Base-by-base conservation (phyloP, 1,140 invertebrate genomes). In the Drosophila suzukii region DNA sequence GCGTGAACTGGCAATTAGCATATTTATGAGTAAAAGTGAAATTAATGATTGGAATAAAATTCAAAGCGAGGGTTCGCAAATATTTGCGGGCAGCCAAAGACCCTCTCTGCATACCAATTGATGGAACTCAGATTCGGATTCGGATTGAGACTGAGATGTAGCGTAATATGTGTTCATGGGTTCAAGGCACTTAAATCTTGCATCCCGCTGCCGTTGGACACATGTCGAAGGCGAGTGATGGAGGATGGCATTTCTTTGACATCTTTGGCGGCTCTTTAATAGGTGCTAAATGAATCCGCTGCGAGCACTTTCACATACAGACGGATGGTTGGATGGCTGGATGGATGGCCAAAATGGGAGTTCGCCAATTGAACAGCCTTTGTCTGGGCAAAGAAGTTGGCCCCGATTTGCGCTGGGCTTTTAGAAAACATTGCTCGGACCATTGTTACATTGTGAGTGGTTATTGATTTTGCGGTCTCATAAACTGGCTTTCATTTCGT, bases 11-110 rank as follows among this genome's bases (percentile, higher is more conserved):
- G 43, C 78, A 70, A 89, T 88, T 88, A 88, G 81, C 83, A 88
- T 88, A 88, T 88, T 88, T 80, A 88, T 88, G 83, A 84, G 83
- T 89, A 88, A 88, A 88, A 88, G 83, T 88, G 83, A 89, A 88
- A 88, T 89, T 88, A 89, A 89, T 72, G 74, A 82, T 63, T 58
- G 70, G 73, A 75, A 80, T 79, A 56, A 75, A 80, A 78, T 67
- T 58, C 53, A 70, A 65, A 59, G 60, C 43, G 83, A 78, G 68
- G 79, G 72, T 74, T 81, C 49, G 83, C 83, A 75, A 88, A 88
- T 89, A 89, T 88, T 66, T 77, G 66, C 39, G 66, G 47, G 50
- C 32, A 46, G n/a, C n/a, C 54, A 43, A 38, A 47, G 49, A 13
- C 30, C 17, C 47, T 43, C 36, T 53, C 58, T 43, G 77, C 81